Conservation (phyloP, 2,888 invertebrate species). For the Tachystola acroxantha region DNA sequence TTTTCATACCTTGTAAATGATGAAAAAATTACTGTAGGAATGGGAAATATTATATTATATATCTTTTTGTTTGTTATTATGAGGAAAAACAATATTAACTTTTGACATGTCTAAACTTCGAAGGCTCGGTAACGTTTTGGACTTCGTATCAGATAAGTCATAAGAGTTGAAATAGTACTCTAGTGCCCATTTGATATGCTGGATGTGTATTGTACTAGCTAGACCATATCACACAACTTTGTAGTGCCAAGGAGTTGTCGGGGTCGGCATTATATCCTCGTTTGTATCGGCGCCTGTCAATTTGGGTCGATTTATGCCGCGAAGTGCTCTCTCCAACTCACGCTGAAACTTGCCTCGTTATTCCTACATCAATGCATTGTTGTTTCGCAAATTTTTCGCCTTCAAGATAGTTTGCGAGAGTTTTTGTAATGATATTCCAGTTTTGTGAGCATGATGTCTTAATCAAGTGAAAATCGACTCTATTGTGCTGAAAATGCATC, state of each 20-base stretch:
- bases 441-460: background rate
- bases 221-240: too few species aligned
- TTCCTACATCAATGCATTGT: conserved; percentile 17
- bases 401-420: background rate
- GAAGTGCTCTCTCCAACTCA: conserved; percentile 15
- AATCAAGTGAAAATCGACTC: too few species aligned
- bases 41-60: too few species aligned
- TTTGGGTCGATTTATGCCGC: conserved; percentile 34
- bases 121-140: too few species aligned
- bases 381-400: conserved; percentile 2
- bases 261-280: conserved; percentile 25
- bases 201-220: too few species aligned
- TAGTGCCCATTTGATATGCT: too few species aligned
- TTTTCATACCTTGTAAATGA: too few species aligned
- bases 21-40: too few species aligned
- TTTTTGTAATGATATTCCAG: background rate
- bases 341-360: conserved; percentile 23
- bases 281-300: conserved; percentile 30
- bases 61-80: too few species aligned
- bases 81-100: too few species aligned
- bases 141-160: background rate
- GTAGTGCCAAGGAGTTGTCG: conserved; percentile 20
- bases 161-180: background rate
- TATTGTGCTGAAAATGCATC: too few species aligned
- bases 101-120: too few species aligned